These are phyloP conservation scores for Marmota monax DNA, from an alignment of 2,113 vertebrate species.

Conservation along the genomic window DNA sequence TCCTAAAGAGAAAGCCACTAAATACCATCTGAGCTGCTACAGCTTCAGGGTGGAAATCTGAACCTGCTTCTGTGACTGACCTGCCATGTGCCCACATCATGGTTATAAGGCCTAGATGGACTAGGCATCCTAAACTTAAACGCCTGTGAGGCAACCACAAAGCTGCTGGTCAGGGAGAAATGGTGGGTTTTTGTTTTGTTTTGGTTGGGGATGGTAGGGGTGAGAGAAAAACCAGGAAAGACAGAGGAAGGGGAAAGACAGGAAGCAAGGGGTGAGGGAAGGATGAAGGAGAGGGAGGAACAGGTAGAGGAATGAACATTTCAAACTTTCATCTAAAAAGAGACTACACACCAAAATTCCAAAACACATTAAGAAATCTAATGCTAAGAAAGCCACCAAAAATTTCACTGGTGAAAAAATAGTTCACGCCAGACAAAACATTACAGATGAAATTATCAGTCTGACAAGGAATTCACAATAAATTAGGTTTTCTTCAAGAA, in stretches of 20 bases:
- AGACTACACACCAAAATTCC: not conserved
- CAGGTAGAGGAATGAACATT: not conserved
- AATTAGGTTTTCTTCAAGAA: not conserved
- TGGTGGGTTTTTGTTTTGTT: not conserved
- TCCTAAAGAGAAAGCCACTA: not conserved
- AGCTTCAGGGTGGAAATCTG: not conserved
- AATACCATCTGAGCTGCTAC: not conserved
- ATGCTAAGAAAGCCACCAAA: not conserved
- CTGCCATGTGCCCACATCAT: not conserved
- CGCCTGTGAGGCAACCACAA: not conserved
- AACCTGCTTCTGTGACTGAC: not conserved
- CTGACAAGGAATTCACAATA: not conserved
- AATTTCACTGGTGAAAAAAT: too few relatives aligned
- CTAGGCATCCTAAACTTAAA: not conserved
- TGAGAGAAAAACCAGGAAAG: not conserved
- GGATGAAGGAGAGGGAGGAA: not conserved
- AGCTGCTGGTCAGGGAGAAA: not conserved
- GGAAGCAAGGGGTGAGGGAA: not conserved
- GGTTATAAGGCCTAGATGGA: not conserved
- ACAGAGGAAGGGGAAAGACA: not conserved
- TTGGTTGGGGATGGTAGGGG: rapidly evolving
- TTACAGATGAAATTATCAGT: not conserved
- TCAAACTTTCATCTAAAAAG: not conserved
- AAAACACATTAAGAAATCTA: not conserved
- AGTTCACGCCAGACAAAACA: not conserved